These are phyloP conservation scores for Lemur catta DNA, from an alignment of 2,797 vertebrate genomes.

Conservation along the genomic window DNA sequence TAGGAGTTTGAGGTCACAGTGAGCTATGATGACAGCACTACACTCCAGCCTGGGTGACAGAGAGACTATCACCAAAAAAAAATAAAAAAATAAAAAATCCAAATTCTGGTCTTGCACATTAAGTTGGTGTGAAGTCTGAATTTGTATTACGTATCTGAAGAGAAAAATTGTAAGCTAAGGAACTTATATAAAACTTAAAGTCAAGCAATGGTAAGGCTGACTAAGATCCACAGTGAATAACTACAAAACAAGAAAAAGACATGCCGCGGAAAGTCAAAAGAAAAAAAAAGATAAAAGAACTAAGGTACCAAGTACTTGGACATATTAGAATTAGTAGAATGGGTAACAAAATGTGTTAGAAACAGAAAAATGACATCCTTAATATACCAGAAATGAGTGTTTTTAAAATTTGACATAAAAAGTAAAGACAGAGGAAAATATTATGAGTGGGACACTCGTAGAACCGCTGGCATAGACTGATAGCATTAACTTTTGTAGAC, in stretches of 20 bases:
- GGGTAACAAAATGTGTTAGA: too few relatives aligned
- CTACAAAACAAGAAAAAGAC: neutral
- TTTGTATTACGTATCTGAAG: neutral
- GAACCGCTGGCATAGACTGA: neutral
- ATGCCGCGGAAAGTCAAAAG: too few relatives aligned
- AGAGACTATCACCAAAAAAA: too few relatives aligned
- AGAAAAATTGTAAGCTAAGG: neutral
- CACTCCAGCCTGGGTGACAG: too few relatives aligned
- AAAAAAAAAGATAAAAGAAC: neutral
- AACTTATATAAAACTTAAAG: neutral
- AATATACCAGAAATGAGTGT: neutral
- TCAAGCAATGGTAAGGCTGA: neutral
- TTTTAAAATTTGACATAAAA: neutral
- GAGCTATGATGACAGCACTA: too few relatives aligned
- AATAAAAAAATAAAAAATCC: too few relatives aligned
- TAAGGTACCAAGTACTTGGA: neutral
- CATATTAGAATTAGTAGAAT: neutral
- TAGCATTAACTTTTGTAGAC: neutral
- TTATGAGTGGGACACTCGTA: too few relatives aligned
- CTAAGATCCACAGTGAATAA: neutral
- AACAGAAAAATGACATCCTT: neutral
- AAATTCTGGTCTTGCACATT: neutral
- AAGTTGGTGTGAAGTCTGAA: neutral
- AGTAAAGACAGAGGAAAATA: neutral
- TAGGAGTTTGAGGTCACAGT: too few relatives aligned